Evolutionary conservation across 1,140 invertebrate species (phyloP), one percentile per base, ranked within the genome.

Genomic region (Dolichoris vasculosae): DNA sequence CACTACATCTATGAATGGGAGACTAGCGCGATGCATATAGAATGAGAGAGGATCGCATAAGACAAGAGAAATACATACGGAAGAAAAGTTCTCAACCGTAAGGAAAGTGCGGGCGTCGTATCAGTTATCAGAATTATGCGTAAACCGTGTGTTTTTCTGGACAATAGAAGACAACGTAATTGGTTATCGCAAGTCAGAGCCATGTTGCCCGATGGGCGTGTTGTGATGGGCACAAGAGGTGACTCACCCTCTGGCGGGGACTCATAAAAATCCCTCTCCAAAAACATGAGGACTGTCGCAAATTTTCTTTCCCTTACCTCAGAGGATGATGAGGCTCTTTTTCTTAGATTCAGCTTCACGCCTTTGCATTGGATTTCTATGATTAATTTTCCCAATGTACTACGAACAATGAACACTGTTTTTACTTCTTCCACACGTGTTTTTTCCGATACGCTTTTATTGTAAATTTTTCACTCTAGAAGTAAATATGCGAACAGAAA

Each of bases 191-290:
- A 40, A 51, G 77, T 87, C 90, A 15, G 90, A 90, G 91, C 92
- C 92, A 93, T 93, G 90, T 93, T 92, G 89, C 85, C 86, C 73
- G 86, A 90, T 91, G 91, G 91, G 92, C 91, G 91, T 92, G 90
- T 91, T 80, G 86, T 85, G 88, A 88, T 92, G 92, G 90, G 91
- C 88, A 84, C 88, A 90, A 88, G 92, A 91, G 92, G 78, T 93
- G 91, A 93, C 86, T 92, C 91, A 93, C 92, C 91, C 91, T 89
- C 84, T 86, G 0, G 51, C 46, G 23, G 55, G 55, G 23, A 7
- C 20, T 26, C 20, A 32, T 38, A 38, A 30, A 17, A 91, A 89
- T 88, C 88, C 88, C 86, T 86, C 87, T 86, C 85, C 88, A 20
- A 20, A 17, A 35, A 40, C 48, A 17, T 51, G 51, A 59, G 43